phyloP scores from a whole-genome alignment of 2,113 vertebrate species.

The Ceuthmochares aereus region DNA sequence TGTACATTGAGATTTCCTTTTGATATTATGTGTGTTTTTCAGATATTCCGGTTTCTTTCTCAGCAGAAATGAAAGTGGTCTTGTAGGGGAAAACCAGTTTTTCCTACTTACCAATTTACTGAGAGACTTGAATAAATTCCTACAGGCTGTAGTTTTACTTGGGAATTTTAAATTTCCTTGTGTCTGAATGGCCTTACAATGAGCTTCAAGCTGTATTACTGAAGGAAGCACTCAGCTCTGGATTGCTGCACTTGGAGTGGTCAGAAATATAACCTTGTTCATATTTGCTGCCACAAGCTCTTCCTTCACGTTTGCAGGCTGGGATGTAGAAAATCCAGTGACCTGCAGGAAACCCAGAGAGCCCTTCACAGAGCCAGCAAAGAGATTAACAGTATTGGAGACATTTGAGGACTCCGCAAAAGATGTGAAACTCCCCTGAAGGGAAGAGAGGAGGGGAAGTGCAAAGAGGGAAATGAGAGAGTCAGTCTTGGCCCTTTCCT shows the following conservation, averaged over 20 bases:
- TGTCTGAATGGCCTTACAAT: neutral
- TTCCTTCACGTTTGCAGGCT: fast-evolving
- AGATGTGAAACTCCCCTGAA: neutral
- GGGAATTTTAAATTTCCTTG: neutral
- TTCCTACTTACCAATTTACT: neutral
- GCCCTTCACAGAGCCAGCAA: neutral
- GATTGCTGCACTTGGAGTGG: neutral
- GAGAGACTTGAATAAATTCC: neutral
- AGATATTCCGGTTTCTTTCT: neutral
- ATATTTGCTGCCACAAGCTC: neutral
- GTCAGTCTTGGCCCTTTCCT: neutral
- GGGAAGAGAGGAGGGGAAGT: neutral
- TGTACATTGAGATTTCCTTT: neutral
- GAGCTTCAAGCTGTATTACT: neutral
- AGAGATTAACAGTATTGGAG: neutral
- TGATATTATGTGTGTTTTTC: neutral
- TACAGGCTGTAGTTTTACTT: neutral
- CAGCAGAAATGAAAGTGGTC: neutral
- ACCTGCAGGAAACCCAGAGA: neutral
- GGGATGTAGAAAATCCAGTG: neutral
- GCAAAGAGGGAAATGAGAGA: neutral
- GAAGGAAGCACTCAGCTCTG: neutral
- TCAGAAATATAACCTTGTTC: neutral
- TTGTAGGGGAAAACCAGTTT: neutral
- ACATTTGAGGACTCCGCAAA: neutral